Evolutionary conservation across 2,797 vertebrate genomes (phyloP).

Genomic region (Clarias fuscus): DNA sequence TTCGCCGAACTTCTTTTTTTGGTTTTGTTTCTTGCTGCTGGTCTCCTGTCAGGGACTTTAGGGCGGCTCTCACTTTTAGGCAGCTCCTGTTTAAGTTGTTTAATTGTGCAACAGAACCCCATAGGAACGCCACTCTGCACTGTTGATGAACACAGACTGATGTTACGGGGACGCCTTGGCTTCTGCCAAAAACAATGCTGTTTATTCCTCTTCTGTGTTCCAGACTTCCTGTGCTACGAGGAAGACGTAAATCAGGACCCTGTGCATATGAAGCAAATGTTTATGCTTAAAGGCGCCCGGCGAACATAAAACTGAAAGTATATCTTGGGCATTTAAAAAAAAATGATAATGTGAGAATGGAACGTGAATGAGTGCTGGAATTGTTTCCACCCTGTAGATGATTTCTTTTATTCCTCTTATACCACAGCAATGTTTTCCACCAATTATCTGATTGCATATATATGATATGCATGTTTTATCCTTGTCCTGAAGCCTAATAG

Average conservation of each 20-base stretch:
- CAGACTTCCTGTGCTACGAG: conserved; percentile 29
- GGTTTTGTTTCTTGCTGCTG: neutral
- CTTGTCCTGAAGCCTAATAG: neutral
- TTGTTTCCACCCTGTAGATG: neutral
- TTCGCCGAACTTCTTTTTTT: neutral
- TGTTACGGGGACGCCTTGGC: conserved; percentile 42
- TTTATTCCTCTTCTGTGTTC: conserved; percentile 50
- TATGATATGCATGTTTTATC: neutral
- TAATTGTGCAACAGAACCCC: conserved; percentile 49
- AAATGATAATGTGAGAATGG: neutral
- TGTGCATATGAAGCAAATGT: conserved; percentile 20
- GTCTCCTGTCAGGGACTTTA: neutral
- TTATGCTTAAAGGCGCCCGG: neutral
- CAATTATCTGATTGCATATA: neutral
- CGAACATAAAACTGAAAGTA: neutral
- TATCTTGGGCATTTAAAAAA: neutral
- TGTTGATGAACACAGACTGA: conserved; percentile 51
- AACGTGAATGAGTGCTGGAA: neutral
- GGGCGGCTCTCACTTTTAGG: conserved; percentile 15
- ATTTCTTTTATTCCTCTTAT: neutral
- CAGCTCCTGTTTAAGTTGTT: conserved; percentile 25
- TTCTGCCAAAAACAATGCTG: conserved; percentile 53
- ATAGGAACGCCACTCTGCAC: conserved; percentile 39
- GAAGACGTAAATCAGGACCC: conserved; percentile 52
- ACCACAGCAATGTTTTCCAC: neutral